phyloP scores from a whole-genome alignment of 1,140 invertebrate genomes.

The Rhopalosiphum maidis region DNA sequence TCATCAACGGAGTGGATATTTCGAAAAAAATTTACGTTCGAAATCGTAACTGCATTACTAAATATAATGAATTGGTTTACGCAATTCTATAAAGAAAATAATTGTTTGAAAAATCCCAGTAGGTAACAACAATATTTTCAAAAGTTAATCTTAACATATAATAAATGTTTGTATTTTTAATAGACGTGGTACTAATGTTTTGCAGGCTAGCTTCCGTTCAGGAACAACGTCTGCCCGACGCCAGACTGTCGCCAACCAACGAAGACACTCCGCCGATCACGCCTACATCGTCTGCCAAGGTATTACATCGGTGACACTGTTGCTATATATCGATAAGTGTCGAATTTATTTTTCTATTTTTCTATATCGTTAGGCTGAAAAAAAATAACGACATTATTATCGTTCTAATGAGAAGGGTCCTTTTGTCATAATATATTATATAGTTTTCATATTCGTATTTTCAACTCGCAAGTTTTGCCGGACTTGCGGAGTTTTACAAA shows the following conservation, averaged over 20 bases:
- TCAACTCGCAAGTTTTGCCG: constrained; percentile 31
- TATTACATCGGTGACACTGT: constrained; percentile 23
- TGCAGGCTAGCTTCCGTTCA: constrained; percentile 90
- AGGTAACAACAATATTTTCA: too few relatives aligned
- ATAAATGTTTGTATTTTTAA: background rate
- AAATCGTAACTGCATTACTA: too few relatives aligned
- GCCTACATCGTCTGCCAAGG: constrained; percentile 66
- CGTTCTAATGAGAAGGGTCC: background rate
- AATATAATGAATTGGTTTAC: too few relatives aligned
- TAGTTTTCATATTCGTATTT: constrained; percentile 42
- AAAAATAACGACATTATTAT: background rate
- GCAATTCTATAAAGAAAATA: too few relatives aligned
- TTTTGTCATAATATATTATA: background rate
- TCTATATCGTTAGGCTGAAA: background rate
- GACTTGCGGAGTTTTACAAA: constrained; percentile 27
- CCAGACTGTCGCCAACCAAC: constrained; percentile 70
- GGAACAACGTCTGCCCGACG: constrained; percentile 82
- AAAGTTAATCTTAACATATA: too few relatives aligned
- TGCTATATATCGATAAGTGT: background rate
- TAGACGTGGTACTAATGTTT: constrained; percentile 52
- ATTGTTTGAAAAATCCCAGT: too few relatives aligned
- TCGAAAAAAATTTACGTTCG: too few relatives aligned
- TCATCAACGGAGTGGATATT: too few relatives aligned
- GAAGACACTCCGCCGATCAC: constrained; percentile 69
- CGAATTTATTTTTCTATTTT: background rate